Evolutionary conservation across 1,140 invertebrate genomes (phyloP).

Genomic region (Nilaparvata lugens): DNA sequence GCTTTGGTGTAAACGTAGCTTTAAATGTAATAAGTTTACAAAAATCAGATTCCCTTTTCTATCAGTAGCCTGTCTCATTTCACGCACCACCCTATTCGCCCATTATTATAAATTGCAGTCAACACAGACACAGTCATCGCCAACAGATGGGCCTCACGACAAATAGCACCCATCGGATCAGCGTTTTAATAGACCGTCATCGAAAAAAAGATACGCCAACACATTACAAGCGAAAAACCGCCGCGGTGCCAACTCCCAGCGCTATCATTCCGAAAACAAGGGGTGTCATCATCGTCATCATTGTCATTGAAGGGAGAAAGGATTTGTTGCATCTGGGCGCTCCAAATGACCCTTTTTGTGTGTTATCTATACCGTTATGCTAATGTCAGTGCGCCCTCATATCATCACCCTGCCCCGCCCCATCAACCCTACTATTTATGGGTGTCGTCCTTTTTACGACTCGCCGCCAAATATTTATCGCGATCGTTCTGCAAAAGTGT

Average conservation of each 20-base stretch:
- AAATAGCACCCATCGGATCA: not conserved
- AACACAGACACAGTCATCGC: not conserved
- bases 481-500: too few species aligned
- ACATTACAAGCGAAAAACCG: too few species aligned
- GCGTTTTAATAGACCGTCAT: not conserved
- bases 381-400: not conserved
- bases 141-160: not conserved
- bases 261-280: conserved; percentile 1
- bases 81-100: too few species aligned
- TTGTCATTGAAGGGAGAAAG: not conserved
- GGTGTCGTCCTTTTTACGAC: too few species aligned
- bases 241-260: not conserved
- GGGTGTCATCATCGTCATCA: not conserved
- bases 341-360: conserved; percentile 2
- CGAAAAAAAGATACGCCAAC: not conserved
- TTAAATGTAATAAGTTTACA: too few species aligned
- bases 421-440: too few species aligned
- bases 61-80: too few species aligned
- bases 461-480: too few species aligned
- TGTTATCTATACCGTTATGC: conserved; percentile 4
- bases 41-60: too few species aligned
- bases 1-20: too few species aligned
- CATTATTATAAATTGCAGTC: too few species aligned
- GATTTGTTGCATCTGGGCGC: conserved; percentile 2
- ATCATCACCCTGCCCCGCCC: not conserved